Evolutionary conservation across 2,797 vertebrate genomes (phyloP), one percentile per base, ranked within the genome.

Genomic region (Sebastes wilsoni): DNA sequence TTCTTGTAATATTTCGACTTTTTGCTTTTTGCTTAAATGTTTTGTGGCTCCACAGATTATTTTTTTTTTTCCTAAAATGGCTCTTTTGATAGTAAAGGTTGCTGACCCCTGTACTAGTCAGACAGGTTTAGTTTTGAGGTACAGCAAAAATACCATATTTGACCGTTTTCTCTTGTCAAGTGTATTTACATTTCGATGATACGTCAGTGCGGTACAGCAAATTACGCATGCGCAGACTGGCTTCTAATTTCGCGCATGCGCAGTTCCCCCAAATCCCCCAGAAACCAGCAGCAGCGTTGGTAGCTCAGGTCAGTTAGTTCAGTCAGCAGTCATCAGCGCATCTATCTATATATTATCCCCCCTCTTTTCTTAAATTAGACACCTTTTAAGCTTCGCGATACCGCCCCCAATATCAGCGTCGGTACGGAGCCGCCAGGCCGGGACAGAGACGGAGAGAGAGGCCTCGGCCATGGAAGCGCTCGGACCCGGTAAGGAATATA

Each of bases 401-500:
- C 96, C 96, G 96, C 96, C 96, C 95, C 96, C 96, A 97, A 96
- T 97, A 87, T 96, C 96, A 95, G 96, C 95, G 93, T 95, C 96
- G 96, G 96, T 96, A 96, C 96, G 96, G 96, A 97, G 96, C 96
- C 96, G 96, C 94, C 96, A 96, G 96, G 96, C 96, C 96, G 96
- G 96, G 96, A 97, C 96, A 95, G 96, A 96, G 96, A 96, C 95
- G 96, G 96, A 97, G 96, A 96, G 96, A 94, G 96, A 97, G 95
- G 96, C 95, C 95, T 95, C 96, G 96, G 97, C 97, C 97, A 99
- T 99, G 98, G 98, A 99, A 96, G 97, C 98, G 92, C 95, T 98
- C 96, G 98, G 98, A 97, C 98, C 98, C 93, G 98, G 98, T 98
- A 95, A 98, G 97, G 78, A n/a, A 32, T 73, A 52, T 59, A 52